A percentile compares a stretch with the other conserved stretches of the same genome.
These are phyloP conservation scores for Diaphora mendica DNA, from an alignment of 2,888 invertebrate genomes.

Conservation along the genomic window DNA sequence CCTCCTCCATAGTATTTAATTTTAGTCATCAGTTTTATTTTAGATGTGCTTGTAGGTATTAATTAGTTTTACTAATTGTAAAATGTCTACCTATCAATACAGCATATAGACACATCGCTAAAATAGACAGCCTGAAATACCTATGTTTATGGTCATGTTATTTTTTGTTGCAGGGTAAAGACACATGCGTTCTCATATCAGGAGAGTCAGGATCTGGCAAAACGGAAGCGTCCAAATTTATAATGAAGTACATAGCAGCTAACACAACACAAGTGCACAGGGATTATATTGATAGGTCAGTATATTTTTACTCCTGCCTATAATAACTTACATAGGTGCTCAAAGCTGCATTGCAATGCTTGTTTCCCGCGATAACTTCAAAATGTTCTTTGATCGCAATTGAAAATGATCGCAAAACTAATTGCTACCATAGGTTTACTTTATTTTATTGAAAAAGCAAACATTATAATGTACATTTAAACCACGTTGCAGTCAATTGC, in stretches of 20 bases:
- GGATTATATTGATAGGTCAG: slow-evolving; percentile 96
- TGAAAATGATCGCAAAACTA: too few species aligned
- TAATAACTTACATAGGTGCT: background rate
- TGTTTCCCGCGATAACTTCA: too few species aligned
- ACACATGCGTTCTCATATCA: slow-evolving; percentile 99
- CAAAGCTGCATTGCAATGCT: too few species aligned
- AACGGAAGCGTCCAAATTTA: slow-evolving; percentile 99
- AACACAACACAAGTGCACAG: slow-evolving; percentile 97
- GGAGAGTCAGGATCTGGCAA: slow-evolving; percentile 99
- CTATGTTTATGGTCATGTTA: background rate
- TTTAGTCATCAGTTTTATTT: background rate
- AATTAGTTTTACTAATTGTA: background rate
- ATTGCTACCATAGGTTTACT: too few species aligned
- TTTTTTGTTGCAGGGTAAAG: slow-evolving; percentile 88
- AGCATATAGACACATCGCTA: background rate
- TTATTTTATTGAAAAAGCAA: too few species aligned
- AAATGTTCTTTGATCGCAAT: too few species aligned
- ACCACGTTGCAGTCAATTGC: too few species aligned
- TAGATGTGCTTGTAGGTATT: background rate
- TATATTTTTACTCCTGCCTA: background rate
- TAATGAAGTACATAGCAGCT: slow-evolving; percentile 99
- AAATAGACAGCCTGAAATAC: background rate
- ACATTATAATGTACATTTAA: too few species aligned
- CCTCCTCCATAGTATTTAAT: background rate
- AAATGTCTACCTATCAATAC: background rate